Evolutionary conservation across 2,797 vertebrate genomes (phyloP).

Genomic region (Xenopus petersii): DNA sequence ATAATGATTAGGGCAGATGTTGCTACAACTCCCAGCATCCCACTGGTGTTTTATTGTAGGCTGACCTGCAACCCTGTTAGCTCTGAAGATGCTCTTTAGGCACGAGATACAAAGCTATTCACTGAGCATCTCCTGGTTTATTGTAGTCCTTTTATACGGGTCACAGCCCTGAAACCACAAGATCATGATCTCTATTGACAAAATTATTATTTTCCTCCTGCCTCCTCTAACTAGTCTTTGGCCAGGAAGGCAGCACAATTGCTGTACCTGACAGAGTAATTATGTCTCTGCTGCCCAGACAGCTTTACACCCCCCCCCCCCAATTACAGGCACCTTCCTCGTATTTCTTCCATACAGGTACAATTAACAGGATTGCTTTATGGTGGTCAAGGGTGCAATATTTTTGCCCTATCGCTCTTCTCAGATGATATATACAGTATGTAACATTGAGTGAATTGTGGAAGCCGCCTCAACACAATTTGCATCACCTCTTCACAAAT

Average conservation of each 20-base stretch:
- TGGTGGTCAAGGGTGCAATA: conserved; percentile 9
- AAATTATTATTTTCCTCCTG: conserved; percentile 9
- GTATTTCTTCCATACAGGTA: conserved; percentile 22
- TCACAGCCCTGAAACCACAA: background rate
- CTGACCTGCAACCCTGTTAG: background rate
- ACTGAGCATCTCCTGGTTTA: conserved; percentile 1
- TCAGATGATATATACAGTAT: conserved; percentile 12
- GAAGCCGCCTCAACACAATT: background rate
- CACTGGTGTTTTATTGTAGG: too few relatives aligned
- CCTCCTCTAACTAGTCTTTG: background rate
- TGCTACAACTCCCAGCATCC: too few relatives aligned
- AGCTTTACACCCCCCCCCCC: too few relatives aligned
- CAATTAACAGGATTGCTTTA: conserved; percentile 24
- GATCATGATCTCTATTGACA: background rate
- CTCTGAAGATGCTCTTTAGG: background rate
- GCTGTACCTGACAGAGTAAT: background rate
- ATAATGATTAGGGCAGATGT: too few relatives aligned
- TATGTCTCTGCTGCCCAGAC: too few relatives aligned
- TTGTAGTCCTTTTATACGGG: conserved; percentile 1
- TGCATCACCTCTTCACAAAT: conserved; percentile 21
- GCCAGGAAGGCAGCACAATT: background rate
- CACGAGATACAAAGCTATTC: background rate
- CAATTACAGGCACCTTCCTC: background rate
- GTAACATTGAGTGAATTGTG: background rate
- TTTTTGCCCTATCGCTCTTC: conserved; percentile 23